These are phyloP conservation scores for Pseudotriccus pelzelni DNA, from an alignment of 2,797 vertebrate species.

Conservation along the genomic window DNA sequence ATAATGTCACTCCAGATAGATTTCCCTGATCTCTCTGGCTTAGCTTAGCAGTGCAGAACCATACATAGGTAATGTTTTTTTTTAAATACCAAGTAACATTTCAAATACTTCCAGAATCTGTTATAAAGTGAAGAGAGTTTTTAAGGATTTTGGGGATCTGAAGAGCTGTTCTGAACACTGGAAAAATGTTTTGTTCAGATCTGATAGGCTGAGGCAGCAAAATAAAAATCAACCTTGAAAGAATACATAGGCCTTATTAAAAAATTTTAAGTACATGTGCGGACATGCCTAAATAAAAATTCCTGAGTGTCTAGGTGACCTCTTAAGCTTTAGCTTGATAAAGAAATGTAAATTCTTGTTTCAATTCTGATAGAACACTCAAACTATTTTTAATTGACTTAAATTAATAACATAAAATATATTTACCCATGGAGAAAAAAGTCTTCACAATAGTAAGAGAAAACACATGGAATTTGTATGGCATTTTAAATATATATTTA, in stretches of 20 bases:
- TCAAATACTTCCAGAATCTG: background rate
- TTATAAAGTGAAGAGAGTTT: background rate
- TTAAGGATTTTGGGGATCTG: background rate
- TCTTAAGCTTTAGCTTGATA: background rate
- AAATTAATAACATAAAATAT: background rate
- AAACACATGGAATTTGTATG: background rate
- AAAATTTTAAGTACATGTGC: background rate
- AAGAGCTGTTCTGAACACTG: background rate
- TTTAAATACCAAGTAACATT: background rate
- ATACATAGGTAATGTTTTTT: background rate
- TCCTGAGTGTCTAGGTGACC: background rate
- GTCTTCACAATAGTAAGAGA: background rate
- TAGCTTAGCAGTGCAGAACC: background rate
- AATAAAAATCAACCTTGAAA: background rate
- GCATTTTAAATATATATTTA: conserved; percentile 27
- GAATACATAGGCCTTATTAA: rapidly evolving
- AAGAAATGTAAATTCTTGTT: background rate
- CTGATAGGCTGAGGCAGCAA: background rate
- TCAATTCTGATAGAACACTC: background rate
- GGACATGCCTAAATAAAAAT: background rate
- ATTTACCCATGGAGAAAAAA: background rate
- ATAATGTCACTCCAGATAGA: background rate
- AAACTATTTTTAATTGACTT: background rate
- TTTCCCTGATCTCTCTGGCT: background rate
- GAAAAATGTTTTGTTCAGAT: background rate